Evolutionary conservation across 1,140 invertebrate genomes (phyloP), one percentile per base, ranked within the genome.

Genomic region (Papilio polytes): DNA sequence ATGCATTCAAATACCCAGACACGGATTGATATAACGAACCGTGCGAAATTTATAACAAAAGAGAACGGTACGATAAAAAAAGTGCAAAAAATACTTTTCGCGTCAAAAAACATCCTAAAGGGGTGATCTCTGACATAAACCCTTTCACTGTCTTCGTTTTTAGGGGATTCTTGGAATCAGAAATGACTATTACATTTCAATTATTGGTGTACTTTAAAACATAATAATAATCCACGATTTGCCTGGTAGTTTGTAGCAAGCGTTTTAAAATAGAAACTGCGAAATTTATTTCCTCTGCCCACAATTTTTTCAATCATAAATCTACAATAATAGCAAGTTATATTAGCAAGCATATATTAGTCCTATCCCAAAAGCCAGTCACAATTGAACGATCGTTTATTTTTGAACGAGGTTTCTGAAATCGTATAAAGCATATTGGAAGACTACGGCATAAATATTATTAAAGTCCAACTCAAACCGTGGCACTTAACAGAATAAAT

Each of bases 11-110:
- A 91, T 81, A 77, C 78, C 80, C 80, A 89, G 88, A 87, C 91
- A 91, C 83, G 82, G 85, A 87, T 89, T 88, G 84, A 87, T 84
- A 82, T 88, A 92, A 93, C 88, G 81, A 90, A 94, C 92, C 93
- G 93, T 94, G 93, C 91, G 93, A 94, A 94, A 94, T 94, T 90
- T 80, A 36, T 74, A 70, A 92, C 89, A 91, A 91, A 85, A 83
- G 74, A 46, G 20, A 74, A 70, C 79, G 73, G 84, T 15, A 12
- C 12, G n/a, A 79, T 44, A 81, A 83, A 85, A 87, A 87, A 84
- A 18, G 15, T n/a, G 31, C 22, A 80, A 87, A 84, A 88, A 83
- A 82, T 41, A 80, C 81, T 87, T 90, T 89, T 85, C 63, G 3
- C 44, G 48, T 81, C 86, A 91, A 90, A 89, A 85, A 84, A 56